Conservation (phyloP, 2,113 vertebrate genomes). For the Xenopus borealis region DNA sequence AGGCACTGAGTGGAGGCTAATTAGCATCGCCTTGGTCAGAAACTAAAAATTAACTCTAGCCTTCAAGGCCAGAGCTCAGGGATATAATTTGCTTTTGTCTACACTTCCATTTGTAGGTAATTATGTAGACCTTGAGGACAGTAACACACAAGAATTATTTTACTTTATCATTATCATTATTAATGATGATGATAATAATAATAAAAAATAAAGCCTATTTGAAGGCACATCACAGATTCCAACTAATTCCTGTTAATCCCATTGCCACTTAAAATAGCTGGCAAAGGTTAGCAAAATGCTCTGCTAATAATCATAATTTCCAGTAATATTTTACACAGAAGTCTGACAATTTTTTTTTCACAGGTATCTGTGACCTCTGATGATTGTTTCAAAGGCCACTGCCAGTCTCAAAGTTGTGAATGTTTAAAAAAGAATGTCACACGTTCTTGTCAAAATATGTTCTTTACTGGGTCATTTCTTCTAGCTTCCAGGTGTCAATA, state of each 20-base stretch:
- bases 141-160: not conserved
- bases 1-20: constrained; percentile 37
- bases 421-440: not conserved
- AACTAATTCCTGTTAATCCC: not conserved
- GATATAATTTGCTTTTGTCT: constrained; percentile 46
- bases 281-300: not conserved
- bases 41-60: constrained; percentile 66
- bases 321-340: not conserved
- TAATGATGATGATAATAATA: not conserved
- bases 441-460: not conserved
- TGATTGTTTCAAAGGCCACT: not conserved
- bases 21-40: constrained; percentile 68
- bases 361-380: not conserved
- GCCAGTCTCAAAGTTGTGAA: not conserved
- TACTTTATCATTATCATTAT: constrained; percentile 11
- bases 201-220: constrained; percentile 2
- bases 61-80: constrained; percentile 62
- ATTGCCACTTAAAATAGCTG: not conserved
- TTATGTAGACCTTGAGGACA: constrained; percentile 33
- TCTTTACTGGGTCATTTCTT: no score
- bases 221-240: not conserved
- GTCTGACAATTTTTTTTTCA: not conserved
- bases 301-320: not conserved
- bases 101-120: constrained; percentile 44
- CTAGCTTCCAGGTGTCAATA: not conserved